Percentiles rank a stretch among this genome's conserved stretches.
Conservation (phyloP, 1,140 invertebrate genomes). For the Drosophila orosa region DNA sequence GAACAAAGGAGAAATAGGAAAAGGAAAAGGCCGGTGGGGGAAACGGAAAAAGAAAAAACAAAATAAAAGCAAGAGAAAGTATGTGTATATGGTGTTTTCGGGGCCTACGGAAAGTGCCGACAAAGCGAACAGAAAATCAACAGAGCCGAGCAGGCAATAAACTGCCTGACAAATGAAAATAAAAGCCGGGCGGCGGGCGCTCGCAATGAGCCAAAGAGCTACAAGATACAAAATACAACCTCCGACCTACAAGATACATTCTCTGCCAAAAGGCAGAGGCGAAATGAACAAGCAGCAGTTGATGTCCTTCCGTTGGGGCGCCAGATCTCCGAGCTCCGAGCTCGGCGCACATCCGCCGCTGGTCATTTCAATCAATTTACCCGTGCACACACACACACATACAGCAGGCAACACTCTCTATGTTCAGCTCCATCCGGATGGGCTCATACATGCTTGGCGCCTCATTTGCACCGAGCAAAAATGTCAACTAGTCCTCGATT, state of each 20-base stretch:
- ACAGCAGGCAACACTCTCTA: conserved; percentile 19
- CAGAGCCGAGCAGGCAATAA: conserved; percentile 62
- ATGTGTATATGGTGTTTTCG: conserved; percentile 30
- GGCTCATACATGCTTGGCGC: conserved; percentile 32
- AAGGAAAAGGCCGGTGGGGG: conserved; percentile 10
- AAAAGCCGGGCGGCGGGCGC: conserved; percentile 22
- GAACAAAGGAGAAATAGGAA: conserved; percentile 33
- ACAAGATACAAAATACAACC: conserved; percentile 42
- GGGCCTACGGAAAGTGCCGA: conserved; percentile 49
- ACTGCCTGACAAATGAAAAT: conserved; percentile 57
- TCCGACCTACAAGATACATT: conserved; percentile 43
- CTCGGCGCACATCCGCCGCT: conserved; percentile 53
- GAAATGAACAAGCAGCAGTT: conserved; percentile 53
- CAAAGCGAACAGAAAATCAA: conserved; percentile 65
- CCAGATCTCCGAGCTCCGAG: conserved; percentile 21
- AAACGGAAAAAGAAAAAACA: conserved; percentile 24
- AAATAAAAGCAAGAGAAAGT: conserved; percentile 27
- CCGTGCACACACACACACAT: conserved; percentile 21
- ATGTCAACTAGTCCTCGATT: background rate
- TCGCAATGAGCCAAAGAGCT: conserved; percentile 49
- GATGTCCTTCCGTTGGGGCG: conserved; percentile 56
- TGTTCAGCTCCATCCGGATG: conserved; percentile 26
- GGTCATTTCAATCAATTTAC: conserved; percentile 76
- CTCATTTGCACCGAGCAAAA: conserved; percentile 25
- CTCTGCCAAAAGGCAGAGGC: conserved; percentile 21